These are phyloP conservation scores for Troides helena DNA, from an alignment of 2,888 invertebrate genomes.

Conservation along the genomic window DNA sequence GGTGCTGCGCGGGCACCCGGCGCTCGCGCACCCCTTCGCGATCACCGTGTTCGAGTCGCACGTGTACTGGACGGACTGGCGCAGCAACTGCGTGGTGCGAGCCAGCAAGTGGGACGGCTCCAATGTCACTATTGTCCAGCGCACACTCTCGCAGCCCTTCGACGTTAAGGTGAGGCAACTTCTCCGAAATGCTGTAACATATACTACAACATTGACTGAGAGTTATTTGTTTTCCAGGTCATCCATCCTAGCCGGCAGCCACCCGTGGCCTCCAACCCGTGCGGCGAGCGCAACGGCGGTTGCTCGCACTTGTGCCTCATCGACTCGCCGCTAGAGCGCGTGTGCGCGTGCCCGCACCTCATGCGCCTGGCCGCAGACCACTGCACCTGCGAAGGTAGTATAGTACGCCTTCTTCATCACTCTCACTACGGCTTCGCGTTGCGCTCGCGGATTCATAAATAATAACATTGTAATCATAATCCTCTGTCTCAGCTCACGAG, in stretches of 20 bases:
- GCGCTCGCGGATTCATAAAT: neutral
- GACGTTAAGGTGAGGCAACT: conserved; percentile 85
- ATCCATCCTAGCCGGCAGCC: conserved; percentile 71
- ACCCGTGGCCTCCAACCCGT: conserved; percentile 79
- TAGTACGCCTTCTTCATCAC: neutral
- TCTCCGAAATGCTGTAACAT: no score
- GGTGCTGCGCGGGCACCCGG: conserved; percentile 86
- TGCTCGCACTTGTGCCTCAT: conserved; percentile 91
- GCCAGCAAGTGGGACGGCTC: conserved; percentile 94
- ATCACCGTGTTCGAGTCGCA: conserved; percentile 91
- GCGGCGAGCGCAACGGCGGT: conserved; percentile 84
- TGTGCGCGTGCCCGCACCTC: conserved; percentile 93
- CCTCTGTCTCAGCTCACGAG: conserved; percentile 82
- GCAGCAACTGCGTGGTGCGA: conserved; percentile 90
- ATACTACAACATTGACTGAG: neutral
- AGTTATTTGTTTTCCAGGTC: conserved; percentile 42
- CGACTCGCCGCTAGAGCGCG: conserved; percentile 81
- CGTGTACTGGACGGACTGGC: conserved; percentile 97
- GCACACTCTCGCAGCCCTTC: conserved; percentile 93
- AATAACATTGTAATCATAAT: no score
- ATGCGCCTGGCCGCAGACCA: conserved; percentile 86
- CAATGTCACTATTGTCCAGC: conserved; percentile 88
- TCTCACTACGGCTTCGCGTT: conserved; percentile 1
- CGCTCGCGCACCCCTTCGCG: conserved; percentile 93
- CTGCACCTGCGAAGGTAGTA: conserved; percentile 82